Evolutionary conservation across 1,140 invertebrate species (phyloP), one percentile per base, ranked within the genome.

Genomic region (Lanistes nyassanus): DNA sequence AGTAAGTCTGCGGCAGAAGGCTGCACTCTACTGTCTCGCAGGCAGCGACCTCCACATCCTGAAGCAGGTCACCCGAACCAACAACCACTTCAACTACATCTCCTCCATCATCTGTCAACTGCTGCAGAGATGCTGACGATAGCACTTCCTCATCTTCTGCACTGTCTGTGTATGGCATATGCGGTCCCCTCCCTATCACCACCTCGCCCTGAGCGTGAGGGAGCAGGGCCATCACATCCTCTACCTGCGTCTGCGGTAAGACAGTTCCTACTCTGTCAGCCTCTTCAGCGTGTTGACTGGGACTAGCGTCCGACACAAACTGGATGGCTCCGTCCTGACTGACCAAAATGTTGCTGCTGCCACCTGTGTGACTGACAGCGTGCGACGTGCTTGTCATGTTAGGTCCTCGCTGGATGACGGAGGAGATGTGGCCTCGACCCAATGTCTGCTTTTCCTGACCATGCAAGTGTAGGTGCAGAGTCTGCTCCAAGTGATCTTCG

Each of bases 1-100:
- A 62, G 70, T 72, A 72, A 37, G 70, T 72, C 55, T 72, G 70
- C 1, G 70, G 70, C 31, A 72, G 56, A 23, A 72, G 70, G 36
- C 70, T 72, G 55, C 70, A 72, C 26, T 72, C 70, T n/a, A 72
- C 70, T 0, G 70, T 72, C 37, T 72, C 70, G 29, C 70, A 72
- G 21, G 70, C 70, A 2, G 70, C 70, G 6, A 72, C 56, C 9
- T 72, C 70, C 23, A 72, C 70, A 16, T 72, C 70, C 56, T 72
- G 70, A 5, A 72, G 56, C 70, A 72, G 29, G 55, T 62, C 70
- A n/a, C 70, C 70, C 2, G 70, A 19, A 7, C 56, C 55, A 39
- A 72, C 70, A 11, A 72, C 55, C 16, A 72, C 56, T 36, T 72
- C 70, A 53, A 60, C 70, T 34, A 62, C 70, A 47, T 47, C 42